A percentile compares a stretch with the other conserved stretches of the same genome.
Evolutionary conservation across 1,140 invertebrate species (phyloP).

Genomic region (Coelopa frigida): DNA sequence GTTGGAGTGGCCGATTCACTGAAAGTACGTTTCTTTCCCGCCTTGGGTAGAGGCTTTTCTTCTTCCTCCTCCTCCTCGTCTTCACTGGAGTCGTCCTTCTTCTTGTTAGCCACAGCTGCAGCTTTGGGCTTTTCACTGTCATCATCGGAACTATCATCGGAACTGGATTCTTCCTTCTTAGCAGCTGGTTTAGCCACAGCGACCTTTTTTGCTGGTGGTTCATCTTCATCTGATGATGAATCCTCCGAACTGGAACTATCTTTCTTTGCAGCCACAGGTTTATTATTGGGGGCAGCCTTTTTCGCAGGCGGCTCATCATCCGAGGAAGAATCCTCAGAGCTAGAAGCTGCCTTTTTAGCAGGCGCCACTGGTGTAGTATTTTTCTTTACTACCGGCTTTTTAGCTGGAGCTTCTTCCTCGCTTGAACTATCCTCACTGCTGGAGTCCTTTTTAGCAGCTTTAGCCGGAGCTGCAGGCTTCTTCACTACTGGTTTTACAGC

Average conservation of each 20-base stretch:
- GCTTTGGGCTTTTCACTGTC: conserved; percentile 25
- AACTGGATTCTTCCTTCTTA: conserved; percentile 22
- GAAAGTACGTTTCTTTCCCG: conserved; percentile 43
- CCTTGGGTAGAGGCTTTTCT: conserved; percentile 25
- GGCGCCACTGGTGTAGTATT: conserved; percentile 12
- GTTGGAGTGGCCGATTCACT: conserved; percentile 30
- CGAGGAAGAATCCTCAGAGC: conserved; percentile 43
- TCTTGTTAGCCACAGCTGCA: conserved; percentile 19
- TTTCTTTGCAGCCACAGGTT: conserved; percentile 19
- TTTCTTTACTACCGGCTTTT: conserved; percentile 31
- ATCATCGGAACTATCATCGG: conserved; percentile 20
- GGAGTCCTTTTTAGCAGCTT: conserved; percentile 23
- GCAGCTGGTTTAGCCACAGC: conserved; percentile 15
- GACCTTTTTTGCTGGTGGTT: conserved; percentile 22
- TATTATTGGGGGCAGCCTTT: conserved; percentile 7
- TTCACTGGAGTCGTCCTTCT: conserved; percentile 37
- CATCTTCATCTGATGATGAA: conserved; percentile 20
- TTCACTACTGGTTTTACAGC: conserved; percentile 1
- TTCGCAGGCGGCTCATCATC: conserved; percentile 26
- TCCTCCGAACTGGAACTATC: conserved; percentile 21
- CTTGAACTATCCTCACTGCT: conserved; percentile 38
- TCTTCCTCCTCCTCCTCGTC: conserved; percentile 36
- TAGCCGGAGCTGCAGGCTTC: conserved; percentile 4
- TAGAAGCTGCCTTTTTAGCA: conserved; percentile 44
- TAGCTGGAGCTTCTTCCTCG: conserved; percentile 33